Evolutionary conservation across 2,113 vertebrate genomes (phyloP), one percentile per base, ranked within the genome.

Genomic region (Uria aalge): DNA sequence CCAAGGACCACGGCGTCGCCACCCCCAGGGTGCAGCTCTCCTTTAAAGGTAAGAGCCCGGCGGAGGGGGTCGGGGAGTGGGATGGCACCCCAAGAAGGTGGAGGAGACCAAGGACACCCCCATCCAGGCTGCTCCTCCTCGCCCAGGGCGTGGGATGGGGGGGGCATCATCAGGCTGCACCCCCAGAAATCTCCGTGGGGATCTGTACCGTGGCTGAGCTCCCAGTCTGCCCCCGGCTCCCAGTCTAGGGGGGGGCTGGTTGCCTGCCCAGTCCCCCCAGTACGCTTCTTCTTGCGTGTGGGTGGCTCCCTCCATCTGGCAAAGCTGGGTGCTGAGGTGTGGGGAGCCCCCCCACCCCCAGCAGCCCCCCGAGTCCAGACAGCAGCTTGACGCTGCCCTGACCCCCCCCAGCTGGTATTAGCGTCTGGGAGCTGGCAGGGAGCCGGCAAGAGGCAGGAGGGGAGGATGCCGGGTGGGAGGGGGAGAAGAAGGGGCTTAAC

Each of bases 41-140:
- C 66, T 98, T 98, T 97, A 98, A 98, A 98, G 98, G 98, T 98
- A 98, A 98, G 98, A 91, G 26, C 40, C 52, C 3, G 14, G 26
- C 0, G 8, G 34, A 5, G 13, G 43, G 24, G 18, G 32, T 30
- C 1, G 8, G 67, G 45, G 48, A 22, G 11, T 3, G 15, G 56
- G 21, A 38, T n/a, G 74, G 80, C 62, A 79, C 79, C 67, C 57
- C 47, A 12, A 21, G 71, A 23, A 38, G 6, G 5, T 48, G 41
- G 67, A 75, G 43, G 16, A 67, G 62, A 63, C 16, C 17, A 17
- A 16, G 3, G 11, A 15, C 20, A 40, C 47, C 30, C 9, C 1
- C 0, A 6, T 57, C 32, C 14, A 38, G 20, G 34, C 62, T 52
- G 36, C 84, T 84, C 3, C 40, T 82, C 4, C 0, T 64, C 3